Base-by-base conservation (phyloP, 2,888 invertebrate species). In the Melinaea marsaeus region DNA sequence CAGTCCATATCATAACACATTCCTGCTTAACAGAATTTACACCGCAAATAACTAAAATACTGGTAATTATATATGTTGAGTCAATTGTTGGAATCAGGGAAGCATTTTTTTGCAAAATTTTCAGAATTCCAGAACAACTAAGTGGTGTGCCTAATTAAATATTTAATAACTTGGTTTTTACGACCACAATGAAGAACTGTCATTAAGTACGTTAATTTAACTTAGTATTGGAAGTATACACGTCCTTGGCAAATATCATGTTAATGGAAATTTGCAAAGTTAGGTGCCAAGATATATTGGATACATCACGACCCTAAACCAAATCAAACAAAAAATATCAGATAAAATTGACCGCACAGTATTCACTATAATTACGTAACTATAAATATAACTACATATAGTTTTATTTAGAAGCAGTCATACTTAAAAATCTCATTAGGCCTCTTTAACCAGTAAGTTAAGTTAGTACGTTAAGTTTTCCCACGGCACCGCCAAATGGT, bases 401-500 rank as follows among this genome's bases (percentile, higher is more conserved):
- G 22, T 22, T 22, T 22, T 22, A 22, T 22, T 22, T 22, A 22
- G 22, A 22, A 22, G 22, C 22, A 22, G 22, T 22, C 22, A 22
- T 22, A 22, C 22, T 22, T 22, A 22, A 22, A 22, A 22, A 22
- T 42, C 42, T 42, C 42, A 42, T 42, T 42, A 42, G 3, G 2
- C 22, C 22, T 9, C 11, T 11, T 42, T 11, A 42, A 3, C 11
- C 11, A 5, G 42, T 9, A 9, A 7, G 11, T 7, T 42, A 42
- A 42, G 42, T 9, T 9, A 42, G 42, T 72, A 76, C 89, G 90
- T 90, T 90, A 90, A 85, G 86, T 89, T 88, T 90, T 90, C 90
- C 90, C 90, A 90, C 89, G 88, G 77, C 76, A 79, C 68, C 79
- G 73, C 82, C 87, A 90, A 80, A 87, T 88, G 89, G 80, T 80